Conservation (phyloP, 2,113 vertebrate species). For the Chionis minor region DNA sequence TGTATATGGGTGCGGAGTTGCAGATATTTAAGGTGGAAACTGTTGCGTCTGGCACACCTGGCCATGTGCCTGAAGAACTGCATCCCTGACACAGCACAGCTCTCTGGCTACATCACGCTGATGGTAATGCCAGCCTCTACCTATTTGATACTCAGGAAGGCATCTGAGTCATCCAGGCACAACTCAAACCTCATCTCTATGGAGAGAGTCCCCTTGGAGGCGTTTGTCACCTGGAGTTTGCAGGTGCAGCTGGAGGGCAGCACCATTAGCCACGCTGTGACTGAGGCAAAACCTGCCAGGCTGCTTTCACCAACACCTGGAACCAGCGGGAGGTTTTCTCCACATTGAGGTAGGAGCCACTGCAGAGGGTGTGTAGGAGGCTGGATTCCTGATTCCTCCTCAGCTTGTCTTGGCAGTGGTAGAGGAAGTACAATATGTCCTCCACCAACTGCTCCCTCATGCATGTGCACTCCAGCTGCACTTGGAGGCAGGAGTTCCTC, state of each 20-base stretch:
- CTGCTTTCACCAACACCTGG: neutral
- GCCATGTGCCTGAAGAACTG: neutral
- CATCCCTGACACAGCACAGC: neutral
- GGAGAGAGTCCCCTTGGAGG: neutral
- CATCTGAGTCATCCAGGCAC: neutral
- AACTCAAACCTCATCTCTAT: neutral
- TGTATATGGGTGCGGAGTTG: neutral
- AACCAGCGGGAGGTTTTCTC: neutral
- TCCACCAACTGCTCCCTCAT: neutral
- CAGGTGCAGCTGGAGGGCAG: neutral
- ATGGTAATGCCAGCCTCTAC: neutral
- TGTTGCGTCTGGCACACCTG: neutral
- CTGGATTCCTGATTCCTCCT: neutral
- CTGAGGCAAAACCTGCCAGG: neutral
- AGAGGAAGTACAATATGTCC: neutral
- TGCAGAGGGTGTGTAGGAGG: neutral
- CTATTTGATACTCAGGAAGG: neutral
- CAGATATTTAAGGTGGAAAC: neutral
- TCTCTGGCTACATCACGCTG: fast-evolving
- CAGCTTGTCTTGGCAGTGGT: neutral
- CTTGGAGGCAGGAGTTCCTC: neutral
- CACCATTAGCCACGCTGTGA: neutral
- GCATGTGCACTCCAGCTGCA: neutral
- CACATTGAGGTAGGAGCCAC: neutral
- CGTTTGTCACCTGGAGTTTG: neutral